Conservation (phyloP, 2,113 vertebrate genomes). For the Myiozetetes cayanensis region DNA sequence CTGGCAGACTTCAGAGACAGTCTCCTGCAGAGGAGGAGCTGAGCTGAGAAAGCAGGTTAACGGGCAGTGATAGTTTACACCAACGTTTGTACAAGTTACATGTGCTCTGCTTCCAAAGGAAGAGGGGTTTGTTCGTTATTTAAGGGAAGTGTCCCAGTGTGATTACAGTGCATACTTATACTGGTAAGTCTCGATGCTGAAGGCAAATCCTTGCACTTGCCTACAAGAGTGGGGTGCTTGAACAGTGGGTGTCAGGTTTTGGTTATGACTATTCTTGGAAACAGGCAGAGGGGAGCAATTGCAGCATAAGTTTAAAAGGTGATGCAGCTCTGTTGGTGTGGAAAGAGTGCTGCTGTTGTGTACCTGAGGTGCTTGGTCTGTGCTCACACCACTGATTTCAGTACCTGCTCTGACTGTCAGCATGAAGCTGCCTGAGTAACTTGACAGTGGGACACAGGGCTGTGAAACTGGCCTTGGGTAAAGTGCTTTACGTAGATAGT, state of each 20-base stretch:
- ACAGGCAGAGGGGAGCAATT: not conserved
- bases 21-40: not conserved
- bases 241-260: accelerated
- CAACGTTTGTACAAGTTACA: accelerated
- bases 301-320: not conserved
- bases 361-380: accelerated
- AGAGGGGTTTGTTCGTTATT: not conserved
- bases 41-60: not conserved
- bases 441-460: not conserved
- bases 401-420: not conserved
- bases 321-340: accelerated
- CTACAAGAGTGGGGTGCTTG: not conserved
- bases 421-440: not conserved
- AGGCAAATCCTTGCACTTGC: not conserved
- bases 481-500: not conserved
- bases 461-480: not conserved
- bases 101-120: not conserved
- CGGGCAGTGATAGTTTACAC: not conserved
- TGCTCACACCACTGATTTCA: accelerated
- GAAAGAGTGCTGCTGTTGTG: accelerated
- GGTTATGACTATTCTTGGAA: not conserved
- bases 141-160: not conserved
- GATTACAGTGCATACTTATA: not conserved
- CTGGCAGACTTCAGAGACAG: not conserved
- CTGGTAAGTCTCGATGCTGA: not conserved